phyloP scores from a whole-genome alignment of 2,888 invertebrate species.

The Acleris emargana region DNA sequence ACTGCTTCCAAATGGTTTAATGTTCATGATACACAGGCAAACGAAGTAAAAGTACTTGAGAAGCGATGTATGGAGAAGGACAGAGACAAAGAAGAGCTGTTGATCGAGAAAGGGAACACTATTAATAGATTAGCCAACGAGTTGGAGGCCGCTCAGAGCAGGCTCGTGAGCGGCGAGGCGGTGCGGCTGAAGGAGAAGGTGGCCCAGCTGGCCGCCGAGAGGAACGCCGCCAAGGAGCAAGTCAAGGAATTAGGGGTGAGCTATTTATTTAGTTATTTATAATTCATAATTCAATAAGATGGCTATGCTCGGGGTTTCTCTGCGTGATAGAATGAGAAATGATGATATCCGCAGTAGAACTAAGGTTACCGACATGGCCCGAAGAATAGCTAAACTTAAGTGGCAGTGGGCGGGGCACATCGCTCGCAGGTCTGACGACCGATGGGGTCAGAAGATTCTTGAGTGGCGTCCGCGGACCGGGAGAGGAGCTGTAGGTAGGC shows the following conservation, averaged over 20 bases:
- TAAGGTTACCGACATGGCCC: no score
- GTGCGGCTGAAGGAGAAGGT: conserved; percentile 71
- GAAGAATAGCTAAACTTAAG: no score
- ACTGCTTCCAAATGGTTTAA: background rate
- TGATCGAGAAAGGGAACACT: conserved; percentile 85
- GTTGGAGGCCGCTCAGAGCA: conserved; percentile 84
- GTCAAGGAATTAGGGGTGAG: conserved; percentile 80
- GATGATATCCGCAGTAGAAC: no score
- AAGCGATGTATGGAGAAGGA: conserved; percentile 82
- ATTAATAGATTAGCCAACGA: conserved; percentile 85
- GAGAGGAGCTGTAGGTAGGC: no score
- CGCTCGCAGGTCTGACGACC: no score
- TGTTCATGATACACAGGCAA: conserved; percentile 56
- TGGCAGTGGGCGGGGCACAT: no score
- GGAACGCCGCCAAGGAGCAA: conserved; percentile 79
- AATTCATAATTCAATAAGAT: no score
- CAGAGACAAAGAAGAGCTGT: conserved; percentile 83
- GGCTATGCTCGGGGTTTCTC: no score
- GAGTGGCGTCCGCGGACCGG: no score
- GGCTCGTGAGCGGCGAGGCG: conserved; percentile 69
- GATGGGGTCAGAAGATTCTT: no score
- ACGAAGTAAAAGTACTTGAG: conserved; percentile 81
- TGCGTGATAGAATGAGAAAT: no score
- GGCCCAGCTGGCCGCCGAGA: conserved; percentile 71
- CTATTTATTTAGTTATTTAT: no score